Conservation (phyloP, 2,888 invertebrate species). For the Drosophila austrosaltans region DNA sequence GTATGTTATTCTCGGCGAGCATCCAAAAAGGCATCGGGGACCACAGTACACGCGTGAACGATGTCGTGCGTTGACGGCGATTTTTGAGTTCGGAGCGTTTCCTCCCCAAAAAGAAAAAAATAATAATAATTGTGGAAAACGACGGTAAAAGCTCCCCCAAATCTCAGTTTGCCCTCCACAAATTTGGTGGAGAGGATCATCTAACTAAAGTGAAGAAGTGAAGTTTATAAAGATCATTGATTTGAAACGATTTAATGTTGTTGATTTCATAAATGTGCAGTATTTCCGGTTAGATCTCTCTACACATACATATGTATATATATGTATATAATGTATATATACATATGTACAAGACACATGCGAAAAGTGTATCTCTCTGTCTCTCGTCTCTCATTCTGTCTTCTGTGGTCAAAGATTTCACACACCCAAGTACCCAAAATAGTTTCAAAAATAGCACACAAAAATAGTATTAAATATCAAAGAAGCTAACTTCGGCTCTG, state of each 20-base stretch:
- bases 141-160: slow-evolving; percentile 49
- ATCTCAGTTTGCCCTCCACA: too few species aligned
- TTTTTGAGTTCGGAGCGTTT: slow-evolving; percentile 57
- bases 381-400: slow-evolving; percentile 11
- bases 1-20: slow-evolving; percentile 3
- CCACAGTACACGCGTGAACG: slow-evolving; percentile 73
- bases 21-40: slow-evolving; percentile 26
- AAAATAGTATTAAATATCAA: slow-evolving; percentile 60
- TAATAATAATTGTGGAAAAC: slow-evolving; percentile 37
- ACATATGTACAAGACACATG: neutral
- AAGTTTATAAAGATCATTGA: neutral
- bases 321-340: too few species aligned
- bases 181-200: neutral
- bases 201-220: neutral
- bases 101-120: slow-evolving; percentile 40
- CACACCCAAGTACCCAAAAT: slow-evolving; percentile 49
- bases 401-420: slow-evolving; percentile 36
- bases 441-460: slow-evolving; percentile 68
- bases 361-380: neutral
- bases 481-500: too few species aligned
- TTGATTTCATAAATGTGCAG: slow-evolving; percentile 1
- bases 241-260: neutral
- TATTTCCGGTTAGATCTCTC: neutral
- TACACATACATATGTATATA: neutral
- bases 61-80: slow-evolving; percentile 77